A percentile compares a stretch with the other conserved stretches of the same genome.
Conservation (phyloP, 2,888 invertebrate genomes). For the Parnassius smintheus region DNA sequence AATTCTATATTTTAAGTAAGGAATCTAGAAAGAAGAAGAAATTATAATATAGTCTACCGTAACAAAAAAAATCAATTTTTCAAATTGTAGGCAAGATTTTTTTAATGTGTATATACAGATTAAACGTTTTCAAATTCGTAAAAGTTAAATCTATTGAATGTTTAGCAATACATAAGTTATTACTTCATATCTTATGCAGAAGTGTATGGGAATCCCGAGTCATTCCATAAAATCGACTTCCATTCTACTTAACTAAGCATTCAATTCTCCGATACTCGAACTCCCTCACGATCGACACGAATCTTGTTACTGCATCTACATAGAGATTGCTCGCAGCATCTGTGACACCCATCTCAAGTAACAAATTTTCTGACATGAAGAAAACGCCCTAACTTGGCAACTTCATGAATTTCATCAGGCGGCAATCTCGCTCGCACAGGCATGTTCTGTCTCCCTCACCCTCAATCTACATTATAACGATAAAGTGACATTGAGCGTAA, state of each 20-base stretch:
- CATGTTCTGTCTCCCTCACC: constrained; percentile 32
- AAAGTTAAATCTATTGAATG: too few species aligned
- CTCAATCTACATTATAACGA: constrained; percentile 71
- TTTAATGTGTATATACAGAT: too few species aligned
- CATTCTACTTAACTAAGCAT: neutral
- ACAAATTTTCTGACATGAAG: constrained; percentile 38
- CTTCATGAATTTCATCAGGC: constrained; percentile 67
- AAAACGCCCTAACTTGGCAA: constrained; percentile 41
- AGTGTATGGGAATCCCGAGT: too few species aligned
- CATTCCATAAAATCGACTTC: too few species aligned
- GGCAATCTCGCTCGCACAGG: constrained; percentile 30
- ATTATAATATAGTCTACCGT: too few species aligned
- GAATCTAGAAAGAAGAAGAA: too few species aligned
- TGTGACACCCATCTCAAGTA: constrained; percentile 17
- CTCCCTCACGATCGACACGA: neutral
- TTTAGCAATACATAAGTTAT: too few species aligned
- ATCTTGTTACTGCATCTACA: constrained; percentile 12
- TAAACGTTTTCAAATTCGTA: too few species aligned
- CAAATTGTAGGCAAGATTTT: too few species aligned
- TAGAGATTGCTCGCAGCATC: constrained; percentile 20
- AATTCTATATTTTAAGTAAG: too few species aligned
- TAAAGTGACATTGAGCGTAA: constrained; percentile 75
- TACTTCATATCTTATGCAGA: too few species aligned
- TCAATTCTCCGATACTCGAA: neutral
- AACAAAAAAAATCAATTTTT: too few species aligned